Base-by-base conservation (phyloP, 2,113 vertebrate species). In the Antennarius striatus region DNA sequence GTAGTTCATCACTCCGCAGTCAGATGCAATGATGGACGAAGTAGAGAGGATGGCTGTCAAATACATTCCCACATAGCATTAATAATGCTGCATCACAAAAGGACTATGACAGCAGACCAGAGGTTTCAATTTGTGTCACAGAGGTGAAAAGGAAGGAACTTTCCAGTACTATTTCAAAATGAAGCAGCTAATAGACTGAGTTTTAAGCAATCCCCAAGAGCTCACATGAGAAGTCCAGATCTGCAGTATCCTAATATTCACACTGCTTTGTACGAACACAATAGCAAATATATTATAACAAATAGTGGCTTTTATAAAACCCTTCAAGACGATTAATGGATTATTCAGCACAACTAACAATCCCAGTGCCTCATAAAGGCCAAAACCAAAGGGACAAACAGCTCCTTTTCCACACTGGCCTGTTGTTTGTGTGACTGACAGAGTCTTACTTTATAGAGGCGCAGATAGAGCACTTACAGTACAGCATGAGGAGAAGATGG, bases 1-100 rank as follows among this genome's bases (percentile, higher is more conserved):
- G 4, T 91, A 83, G 72, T 92, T 91, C 86, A 98, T 90, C 29
- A 79, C 86, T 0, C 93, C 96, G 51, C 98, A 99, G 78, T 94
- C 95, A 0, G 86, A 88, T n/a, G 88, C 93, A 12, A 85, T 79
- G 32, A 96, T n/a, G 0, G 8, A 1, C 6, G 90, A 83, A 45
- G 62, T 16, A 55, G 63, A 65, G 3, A 91, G 80, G 86, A 90
- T 92, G 53, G 84, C 97, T 98, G 80, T 71, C 13, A 66, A 56
- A 68, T 43, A 73, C 39, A 79, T 29, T 50, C 16, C 42, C 60
- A 74, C 55, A 64, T 32, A 69, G 48, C 56, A 14, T 54, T 28
- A 70, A 69, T 42, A 32, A 29, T 40, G 6, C 10, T 7, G 10
- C 9, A 43, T 11, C 5, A 43, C 4, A 47, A 8, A 63, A 3